These are phyloP conservation scores for Helleia helle DNA, from an alignment of 2,888 invertebrate genomes.

Conservation along the genomic window DNA sequence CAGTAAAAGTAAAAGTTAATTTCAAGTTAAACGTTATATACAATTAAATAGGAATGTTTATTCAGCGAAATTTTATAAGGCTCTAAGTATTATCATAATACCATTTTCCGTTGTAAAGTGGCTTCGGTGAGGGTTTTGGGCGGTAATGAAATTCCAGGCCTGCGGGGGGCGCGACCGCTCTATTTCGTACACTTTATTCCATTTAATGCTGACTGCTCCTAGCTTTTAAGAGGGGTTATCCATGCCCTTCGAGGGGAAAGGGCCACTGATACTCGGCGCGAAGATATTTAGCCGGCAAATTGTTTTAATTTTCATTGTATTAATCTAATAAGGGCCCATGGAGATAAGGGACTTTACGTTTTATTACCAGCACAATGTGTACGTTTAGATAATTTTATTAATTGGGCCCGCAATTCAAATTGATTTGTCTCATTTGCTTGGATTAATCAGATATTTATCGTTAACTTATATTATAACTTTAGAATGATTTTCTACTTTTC, in stretches of 20 bases:
- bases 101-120: constrained; percentile 71
- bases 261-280: constrained; percentile 66
- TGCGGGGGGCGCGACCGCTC: constrained; percentile 51
- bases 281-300: constrained; percentile 75
- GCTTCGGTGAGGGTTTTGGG: constrained; percentile 52
- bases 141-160: constrained; percentile 66
- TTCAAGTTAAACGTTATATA: constrained; percentile 32
- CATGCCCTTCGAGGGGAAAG: constrained; percentile 68
- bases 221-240: constrained; percentile 74
- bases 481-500: too few relatives aligned
- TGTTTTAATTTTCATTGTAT: constrained; percentile 75
- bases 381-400: constrained; percentile 38
- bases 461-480: too few relatives aligned
- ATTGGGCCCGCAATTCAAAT: too few relatives aligned
- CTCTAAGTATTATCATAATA: constrained; percentile 69
- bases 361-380: constrained; percentile 47
- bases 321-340: constrained; percentile 69
- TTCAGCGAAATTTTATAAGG: constrained; percentile 66
- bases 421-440: background rate
- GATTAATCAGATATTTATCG: too few relatives aligned
- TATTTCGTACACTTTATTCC: constrained; percentile 72
- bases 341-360: constrained; percentile 59
- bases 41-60: constrained; percentile 67
- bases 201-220: constrained; percentile 74
- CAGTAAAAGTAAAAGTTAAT: constrained; percentile 26